Conservation (phyloP, 2,888 invertebrate genomes). For the Melinaea menophilus region DNA sequence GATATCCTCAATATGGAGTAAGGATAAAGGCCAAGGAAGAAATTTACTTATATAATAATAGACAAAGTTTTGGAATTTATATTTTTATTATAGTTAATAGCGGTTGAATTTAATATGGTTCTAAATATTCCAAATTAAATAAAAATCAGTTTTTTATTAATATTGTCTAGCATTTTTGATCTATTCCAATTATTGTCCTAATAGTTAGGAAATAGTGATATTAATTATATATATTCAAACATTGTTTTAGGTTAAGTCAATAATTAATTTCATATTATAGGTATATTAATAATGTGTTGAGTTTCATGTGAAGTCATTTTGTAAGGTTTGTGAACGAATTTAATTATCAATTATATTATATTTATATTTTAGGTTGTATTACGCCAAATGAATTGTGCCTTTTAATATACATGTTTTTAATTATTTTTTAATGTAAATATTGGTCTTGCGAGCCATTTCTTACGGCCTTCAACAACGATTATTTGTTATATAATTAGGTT, state of each 20-base stretch:
- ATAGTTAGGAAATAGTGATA: too few species aligned
- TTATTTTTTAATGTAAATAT: conserved; percentile 6
- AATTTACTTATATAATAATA: conserved; percentile 43
- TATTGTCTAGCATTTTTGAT: too few species aligned
- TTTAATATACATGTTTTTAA: conserved; percentile 3
- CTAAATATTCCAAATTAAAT: too few species aligned
- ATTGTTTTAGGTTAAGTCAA: background rate
- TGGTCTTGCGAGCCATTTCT: background rate
- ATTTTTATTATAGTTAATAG: background rate
- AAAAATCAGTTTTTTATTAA: too few species aligned
- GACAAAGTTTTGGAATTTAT: background rate
- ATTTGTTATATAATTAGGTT: background rate
- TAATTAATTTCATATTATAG: background rate
- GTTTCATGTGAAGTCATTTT: background rate
- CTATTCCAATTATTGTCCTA: too few species aligned
- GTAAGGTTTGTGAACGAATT: background rate
- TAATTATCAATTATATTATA: background rate
- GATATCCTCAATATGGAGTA: conserved; percentile 47
- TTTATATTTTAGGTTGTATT: background rate
- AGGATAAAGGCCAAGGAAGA: conserved; percentile 45
- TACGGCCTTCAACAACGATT: background rate
- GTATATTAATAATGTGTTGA: background rate
- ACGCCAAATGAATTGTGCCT: conserved; percentile 3
- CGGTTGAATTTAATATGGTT: background rate
- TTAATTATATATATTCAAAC: too few species aligned